Evolutionary conservation across 2,113 vertebrate genomes (phyloP).

Genomic region (Gorilla gorilla): DNA sequence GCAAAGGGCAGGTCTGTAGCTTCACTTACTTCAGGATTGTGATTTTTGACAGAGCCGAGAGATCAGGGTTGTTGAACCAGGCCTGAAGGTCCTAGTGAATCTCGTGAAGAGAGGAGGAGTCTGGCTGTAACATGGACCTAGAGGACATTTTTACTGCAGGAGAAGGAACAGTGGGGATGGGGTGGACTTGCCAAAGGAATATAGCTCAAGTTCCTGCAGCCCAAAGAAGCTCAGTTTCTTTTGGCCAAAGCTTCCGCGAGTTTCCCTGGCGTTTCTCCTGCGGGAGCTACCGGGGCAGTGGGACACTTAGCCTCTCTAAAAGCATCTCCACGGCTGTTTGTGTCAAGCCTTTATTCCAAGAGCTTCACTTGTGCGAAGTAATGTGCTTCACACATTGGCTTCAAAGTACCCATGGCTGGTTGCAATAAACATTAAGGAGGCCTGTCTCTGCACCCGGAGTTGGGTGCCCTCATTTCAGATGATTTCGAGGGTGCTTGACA

Average conservation of each 20-base stretch:
- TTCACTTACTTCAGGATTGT: neutral
- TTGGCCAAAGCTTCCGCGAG: neutral
- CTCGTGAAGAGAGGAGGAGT: neutral
- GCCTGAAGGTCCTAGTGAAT: neutral
- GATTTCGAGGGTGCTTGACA: neutral
- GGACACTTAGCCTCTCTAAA: neutral
- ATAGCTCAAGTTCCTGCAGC: neutral
- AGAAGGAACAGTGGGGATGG: neutral
- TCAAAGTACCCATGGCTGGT: neutral
- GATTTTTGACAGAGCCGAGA: neutral
- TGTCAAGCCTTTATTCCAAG: neutral
- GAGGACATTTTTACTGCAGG: neutral
- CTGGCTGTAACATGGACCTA: accelerated
- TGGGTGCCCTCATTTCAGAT: neutral
- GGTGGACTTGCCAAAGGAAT: no score
- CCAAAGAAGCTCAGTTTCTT: neutral
- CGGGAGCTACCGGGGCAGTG: neutral
- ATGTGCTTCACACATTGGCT: neutral
- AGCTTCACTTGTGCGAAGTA: neutral
- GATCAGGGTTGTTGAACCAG: neutral
- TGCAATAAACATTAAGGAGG: neutral
- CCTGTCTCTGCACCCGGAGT: neutral
- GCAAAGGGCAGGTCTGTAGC: neutral
- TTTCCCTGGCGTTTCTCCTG: neutral
- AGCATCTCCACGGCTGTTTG: neutral